Conservation (phyloP, 2,888 invertebrate genomes). For the Metalampra italica region DNA sequence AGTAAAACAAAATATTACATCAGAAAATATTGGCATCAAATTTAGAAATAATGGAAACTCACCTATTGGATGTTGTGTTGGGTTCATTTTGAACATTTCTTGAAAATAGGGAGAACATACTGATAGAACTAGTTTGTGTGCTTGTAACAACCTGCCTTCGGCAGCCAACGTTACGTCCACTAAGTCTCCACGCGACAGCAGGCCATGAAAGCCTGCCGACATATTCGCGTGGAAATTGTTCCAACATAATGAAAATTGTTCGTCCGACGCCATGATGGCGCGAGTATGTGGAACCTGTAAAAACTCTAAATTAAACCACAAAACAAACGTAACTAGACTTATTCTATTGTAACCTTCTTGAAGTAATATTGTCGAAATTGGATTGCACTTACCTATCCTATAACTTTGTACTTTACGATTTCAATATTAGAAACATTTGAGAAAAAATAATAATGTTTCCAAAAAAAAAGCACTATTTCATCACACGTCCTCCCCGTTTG, state of each 20-base stretch:
- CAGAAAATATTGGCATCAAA: slow-evolving; percentile 4
- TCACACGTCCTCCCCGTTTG: slow-evolving; percentile 68
- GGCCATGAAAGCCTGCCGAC: slow-evolving; percentile 84
- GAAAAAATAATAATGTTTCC: slow-evolving; percentile 58
- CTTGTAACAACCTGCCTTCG: slow-evolving; percentile 84
- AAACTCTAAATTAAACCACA: too few relatives aligned
- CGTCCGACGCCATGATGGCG: slow-evolving; percentile 85
- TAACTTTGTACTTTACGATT: slow-evolving; percentile 71
- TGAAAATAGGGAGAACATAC: slow-evolving; percentile 87
- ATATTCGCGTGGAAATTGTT: slow-evolving; percentile 86
- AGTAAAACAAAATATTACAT: slow-evolving; percentile 3
- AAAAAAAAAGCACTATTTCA: slow-evolving; percentile 44
- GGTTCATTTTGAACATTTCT: slow-evolving; percentile 85
- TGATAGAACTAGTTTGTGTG: slow-evolving; percentile 84
- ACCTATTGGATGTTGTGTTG: slow-evolving; percentile 84
- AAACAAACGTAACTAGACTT: not conserved
- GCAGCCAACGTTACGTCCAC: slow-evolving; percentile 85
- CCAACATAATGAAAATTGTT: slow-evolving; percentile 86
- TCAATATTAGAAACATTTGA: slow-evolving; percentile 72
- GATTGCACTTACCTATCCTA: slow-evolving; percentile 59
- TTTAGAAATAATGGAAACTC: slow-evolving; percentile 27
- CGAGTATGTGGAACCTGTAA: slow-evolving; percentile 55
- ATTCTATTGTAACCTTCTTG: not conserved
- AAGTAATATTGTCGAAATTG: not conserved
- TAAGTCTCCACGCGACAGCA: slow-evolving; percentile 83